Conservation (phyloP, 2,797 vertebrate genomes). For the Hoplostethus atlanticus region DNA sequence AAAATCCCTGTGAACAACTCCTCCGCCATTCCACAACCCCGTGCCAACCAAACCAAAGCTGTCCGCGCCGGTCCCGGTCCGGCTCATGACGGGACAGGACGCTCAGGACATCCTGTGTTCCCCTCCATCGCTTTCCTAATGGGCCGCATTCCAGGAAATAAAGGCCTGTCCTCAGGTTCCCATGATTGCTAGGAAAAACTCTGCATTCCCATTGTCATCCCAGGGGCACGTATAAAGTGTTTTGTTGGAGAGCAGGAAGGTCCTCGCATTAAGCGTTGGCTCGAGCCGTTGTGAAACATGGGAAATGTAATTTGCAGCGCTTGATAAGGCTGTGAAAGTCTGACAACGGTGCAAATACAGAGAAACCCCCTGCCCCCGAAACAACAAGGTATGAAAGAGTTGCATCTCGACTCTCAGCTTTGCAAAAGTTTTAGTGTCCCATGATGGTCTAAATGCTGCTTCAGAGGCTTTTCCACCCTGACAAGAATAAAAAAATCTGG, state of each 20-base stretch:
- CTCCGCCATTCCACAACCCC: constrained; percentile 24
- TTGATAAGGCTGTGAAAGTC: constrained; percentile 29
- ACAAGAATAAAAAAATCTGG: no score
- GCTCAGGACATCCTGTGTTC: constrained; percentile 74
- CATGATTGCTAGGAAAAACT: constrained; percentile 72
- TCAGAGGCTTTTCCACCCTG: not conserved
- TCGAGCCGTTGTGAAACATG: constrained; percentile 57
- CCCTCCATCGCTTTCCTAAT: constrained; percentile 71
- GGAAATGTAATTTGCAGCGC: constrained; percentile 61
- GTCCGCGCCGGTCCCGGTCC: constrained; percentile 4
- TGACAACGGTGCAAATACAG: not conserved
- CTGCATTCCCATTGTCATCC: constrained; percentile 75
- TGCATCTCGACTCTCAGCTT: no score
- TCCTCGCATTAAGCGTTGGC: constrained; percentile 58
- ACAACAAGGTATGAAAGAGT: no score
- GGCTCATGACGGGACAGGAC: constrained; percentile 17
- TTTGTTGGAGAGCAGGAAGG: constrained; percentile 72
- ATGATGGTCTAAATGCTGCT: no score
- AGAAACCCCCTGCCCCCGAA: no score
- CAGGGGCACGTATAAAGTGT: constrained; percentile 67
- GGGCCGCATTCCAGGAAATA: constrained; percentile 80
- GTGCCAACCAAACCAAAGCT: not conserved
- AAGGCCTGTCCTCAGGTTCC: constrained; percentile 70
- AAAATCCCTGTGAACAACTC: constrained; percentile 72
- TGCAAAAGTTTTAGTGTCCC: no score